Percentiles rank a stretch among this genome's conserved stretches.
These are phyloP conservation scores for Bombus fervidus DNA, from an alignment of 1,140 invertebrate genomes.

Conservation along the genomic window DNA sequence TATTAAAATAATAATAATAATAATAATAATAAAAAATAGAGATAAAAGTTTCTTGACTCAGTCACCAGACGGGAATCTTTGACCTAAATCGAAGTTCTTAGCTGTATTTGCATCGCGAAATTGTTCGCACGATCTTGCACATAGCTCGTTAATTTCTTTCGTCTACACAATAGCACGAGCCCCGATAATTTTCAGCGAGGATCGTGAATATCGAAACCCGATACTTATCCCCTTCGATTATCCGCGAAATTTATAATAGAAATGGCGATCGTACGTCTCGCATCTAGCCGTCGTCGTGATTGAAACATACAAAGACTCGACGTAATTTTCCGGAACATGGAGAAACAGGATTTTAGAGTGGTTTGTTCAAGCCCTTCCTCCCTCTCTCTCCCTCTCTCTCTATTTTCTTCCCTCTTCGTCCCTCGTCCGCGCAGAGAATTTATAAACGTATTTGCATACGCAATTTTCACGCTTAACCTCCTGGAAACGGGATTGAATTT, in stretches of 20 bases:
- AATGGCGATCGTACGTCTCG: background rate
- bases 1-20: background rate
- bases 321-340: conserved; percentile 69
- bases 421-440: conserved; percentile 57
- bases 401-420: too few relatives aligned
- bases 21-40: too few relatives aligned
- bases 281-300: background rate
- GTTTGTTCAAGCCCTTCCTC: conserved; percentile 60
- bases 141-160: background rate
- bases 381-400: too few relatives aligned
- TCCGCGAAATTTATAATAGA: conserved; percentile 28
- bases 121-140: background rate
- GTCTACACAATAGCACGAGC: too few relatives aligned
- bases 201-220: background rate
- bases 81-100: background rate
- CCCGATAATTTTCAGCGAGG: background rate
- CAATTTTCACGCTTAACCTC: conserved; percentile 77
- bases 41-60: too few relatives aligned
- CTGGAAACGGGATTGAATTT: conserved; percentile 75
- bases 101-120: background rate
- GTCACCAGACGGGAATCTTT: background rate
- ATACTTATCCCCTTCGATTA: conserved; percentile 2
- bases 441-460: conserved; percentile 76
- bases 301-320: conserved; percentile 35
- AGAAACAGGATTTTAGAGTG: conserved; percentile 44